phyloP scores from a whole-genome alignment of 1,140 invertebrate genomes.

The Drosophila nigromelanica region DNA sequence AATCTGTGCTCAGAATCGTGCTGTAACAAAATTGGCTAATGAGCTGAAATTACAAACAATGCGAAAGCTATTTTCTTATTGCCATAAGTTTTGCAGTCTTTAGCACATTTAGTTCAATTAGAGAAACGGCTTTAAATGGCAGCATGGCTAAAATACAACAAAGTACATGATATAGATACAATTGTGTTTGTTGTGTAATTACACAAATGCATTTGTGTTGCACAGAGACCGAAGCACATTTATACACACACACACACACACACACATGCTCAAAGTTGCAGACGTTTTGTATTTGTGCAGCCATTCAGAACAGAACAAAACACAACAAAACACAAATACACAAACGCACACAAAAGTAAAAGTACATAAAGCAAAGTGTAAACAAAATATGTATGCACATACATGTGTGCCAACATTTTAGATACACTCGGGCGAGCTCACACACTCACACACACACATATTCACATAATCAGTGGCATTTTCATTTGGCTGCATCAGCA shows the following conservation, averaged over 20 bases:
- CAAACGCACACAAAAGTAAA: slow-evolving; percentile 18
- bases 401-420: slow-evolving; percentile 61
- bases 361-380: slow-evolving; percentile 58
- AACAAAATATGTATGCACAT: slow-evolving; percentile 58
- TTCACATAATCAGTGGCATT: slow-evolving; percentile 77
- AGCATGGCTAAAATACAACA: slow-evolving; percentile 31
- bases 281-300: slow-evolving; percentile 78
- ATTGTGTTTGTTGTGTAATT: slow-evolving; percentile 69
- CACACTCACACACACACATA: slow-evolving; percentile 10
- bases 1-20: not conserved
- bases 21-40: slow-evolving; percentile 35
- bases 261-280: slow-evolving; percentile 53
- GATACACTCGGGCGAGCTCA: slow-evolving; percentile 54
- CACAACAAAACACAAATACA: slow-evolving; percentile 57
- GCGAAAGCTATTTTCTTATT: slow-evolving; percentile 38
- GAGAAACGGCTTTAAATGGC: slow-evolving; percentile 30
- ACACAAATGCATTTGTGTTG: slow-evolving; percentile 78
- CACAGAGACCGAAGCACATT: slow-evolving; percentile 35
- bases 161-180: slow-evolving; percentile 52
- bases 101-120: slow-evolving; percentile 70
- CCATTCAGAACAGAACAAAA: slow-evolving; percentile 67
- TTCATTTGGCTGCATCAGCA: slow-evolving; percentile 77
- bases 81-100: slow-evolving; percentile 47
- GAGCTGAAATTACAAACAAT: slow-evolving; percentile 53
- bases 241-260: slow-evolving; percentile 31